Evolutionary conservation across 1,140 invertebrate species (phyloP), one percentile per base, ranked within the genome.

Genomic region (Drosophila pandora): DNA sequence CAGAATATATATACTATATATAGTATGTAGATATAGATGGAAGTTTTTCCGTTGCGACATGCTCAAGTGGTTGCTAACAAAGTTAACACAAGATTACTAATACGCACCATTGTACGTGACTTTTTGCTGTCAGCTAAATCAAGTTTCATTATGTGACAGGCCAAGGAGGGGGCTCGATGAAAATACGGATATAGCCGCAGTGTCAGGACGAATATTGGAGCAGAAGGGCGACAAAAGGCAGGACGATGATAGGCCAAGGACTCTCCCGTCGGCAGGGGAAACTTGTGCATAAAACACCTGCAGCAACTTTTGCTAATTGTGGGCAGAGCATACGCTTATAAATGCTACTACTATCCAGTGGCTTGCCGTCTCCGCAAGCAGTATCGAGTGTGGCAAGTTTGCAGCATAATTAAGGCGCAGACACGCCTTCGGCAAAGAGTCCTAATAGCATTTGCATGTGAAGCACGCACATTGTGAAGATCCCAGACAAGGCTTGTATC

Each of bases 81-180:
- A 87, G 82, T 87, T 82, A 76, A 80, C 82, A 85, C 82, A 87
- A 87, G 77, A 85, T 85, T 85, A 78, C 82, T 85, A 87, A 85
- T 85, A 87, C 83, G 82, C 82, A 87, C 82, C 82, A 78, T 85
- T 85, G 82, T 82, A 85, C 82, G 82, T 85, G 82, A 85, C 82
- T 87, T 87, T 85, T 82, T 87, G 82, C 83, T 87, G 82, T 88
- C 82, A 85, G 82, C 82, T 85, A 82, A 85, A 85, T 85, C 82
- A 85, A 88, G 82, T 85, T 85, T 85, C 82, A 85, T 85, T 87
- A 85, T 85, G 82, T 85, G 82, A 61, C 63, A 77, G 67, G 59
- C 49, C 39, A 22, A 9, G 50, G 60, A n/a, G 34, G 52, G 55
- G 8, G 37, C 12, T 28, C 34, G 52, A 56, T 39, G 54, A 53